Percentiles rank a stretch among this genome's conserved stretches.
phyloP scores from a whole-genome alignment of 2,113 vertebrate species.

The Nipponia nippon region DNA sequence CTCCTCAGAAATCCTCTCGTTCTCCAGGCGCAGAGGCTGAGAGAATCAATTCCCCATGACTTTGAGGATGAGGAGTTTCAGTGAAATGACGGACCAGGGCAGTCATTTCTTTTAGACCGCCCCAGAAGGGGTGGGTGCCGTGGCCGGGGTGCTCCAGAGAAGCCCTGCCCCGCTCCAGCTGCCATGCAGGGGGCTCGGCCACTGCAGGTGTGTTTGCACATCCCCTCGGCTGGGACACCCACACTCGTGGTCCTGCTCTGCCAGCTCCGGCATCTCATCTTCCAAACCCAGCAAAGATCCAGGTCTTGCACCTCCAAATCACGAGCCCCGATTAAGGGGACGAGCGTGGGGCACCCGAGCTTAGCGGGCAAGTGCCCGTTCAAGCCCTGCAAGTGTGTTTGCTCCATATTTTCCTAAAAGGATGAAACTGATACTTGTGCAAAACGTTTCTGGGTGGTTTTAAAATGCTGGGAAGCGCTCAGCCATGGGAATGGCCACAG shows the following conservation, averaged over 20 bases:
- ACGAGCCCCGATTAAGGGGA: accelerated
- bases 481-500: accelerated
- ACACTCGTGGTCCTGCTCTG: background rate
- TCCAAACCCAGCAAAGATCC: background rate
- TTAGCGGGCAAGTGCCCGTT: accelerated
- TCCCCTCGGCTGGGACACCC: background rate
- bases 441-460: background rate
- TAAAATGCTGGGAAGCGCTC: background rate
- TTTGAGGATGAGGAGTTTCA: background rate
- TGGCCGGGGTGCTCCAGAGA: accelerated
- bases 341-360: accelerated
- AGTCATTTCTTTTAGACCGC: background rate
- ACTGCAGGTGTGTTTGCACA: background rate
- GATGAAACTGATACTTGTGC: too few species aligned
- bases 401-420: background rate
- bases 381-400: background rate
- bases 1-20: background rate
- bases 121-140: background rate
- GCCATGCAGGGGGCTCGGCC: background rate
- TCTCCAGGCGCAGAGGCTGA: background rate
- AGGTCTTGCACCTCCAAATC: background rate
- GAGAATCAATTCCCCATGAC: accelerated
- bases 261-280: background rate
- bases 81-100: background rate
- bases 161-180: background rate